phyloP scores from a whole-genome alignment of 2,113 vertebrate species.

The Burhinus oedicnemus region DNA sequence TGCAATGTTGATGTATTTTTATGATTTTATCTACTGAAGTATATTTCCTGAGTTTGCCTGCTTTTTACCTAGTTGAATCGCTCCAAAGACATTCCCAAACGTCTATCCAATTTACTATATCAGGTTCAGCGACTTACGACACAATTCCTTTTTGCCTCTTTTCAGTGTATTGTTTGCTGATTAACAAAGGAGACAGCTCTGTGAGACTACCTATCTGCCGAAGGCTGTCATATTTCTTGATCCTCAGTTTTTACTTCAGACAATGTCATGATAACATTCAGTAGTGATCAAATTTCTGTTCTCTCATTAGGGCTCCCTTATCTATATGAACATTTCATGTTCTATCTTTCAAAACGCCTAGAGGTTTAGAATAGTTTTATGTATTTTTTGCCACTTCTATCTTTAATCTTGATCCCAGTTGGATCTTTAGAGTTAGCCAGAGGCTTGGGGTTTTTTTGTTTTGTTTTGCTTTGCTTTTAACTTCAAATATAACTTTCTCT shows the following conservation, averaged over 20 bases:
- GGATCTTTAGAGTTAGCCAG: constrained; percentile 28
- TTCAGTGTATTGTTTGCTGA: not conserved
- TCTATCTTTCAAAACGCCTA: not conserved
- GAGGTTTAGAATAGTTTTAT: constrained; percentile 30
- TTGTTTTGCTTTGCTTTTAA: constrained; percentile 6
- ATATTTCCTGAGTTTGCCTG: not conserved
- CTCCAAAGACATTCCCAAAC: not conserved
- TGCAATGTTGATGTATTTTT: accelerated
- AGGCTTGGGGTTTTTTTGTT: not conserved
- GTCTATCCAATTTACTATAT: not conserved
- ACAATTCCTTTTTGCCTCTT: not conserved
- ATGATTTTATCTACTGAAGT: not conserved
- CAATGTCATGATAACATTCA: not conserved
- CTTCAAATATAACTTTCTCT: constrained; percentile 42
- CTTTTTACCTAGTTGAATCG: not conserved
- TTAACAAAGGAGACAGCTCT: not conserved
- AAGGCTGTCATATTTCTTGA: not conserved
- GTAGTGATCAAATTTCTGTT: constrained; percentile 2
- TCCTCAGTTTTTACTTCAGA: not conserved
- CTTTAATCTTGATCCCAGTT: constrained; percentile 45
- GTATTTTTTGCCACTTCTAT: not conserved
- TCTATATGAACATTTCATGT: constrained; percentile 54
- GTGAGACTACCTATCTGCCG: not conserved
- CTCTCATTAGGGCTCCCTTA: constrained; percentile 42
- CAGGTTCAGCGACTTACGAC: not conserved